Percentiles rank a stretch among this genome's conserved stretches.
Conservation (phyloP, 2,113 vertebrate species). For the Etia nguti region DNA sequence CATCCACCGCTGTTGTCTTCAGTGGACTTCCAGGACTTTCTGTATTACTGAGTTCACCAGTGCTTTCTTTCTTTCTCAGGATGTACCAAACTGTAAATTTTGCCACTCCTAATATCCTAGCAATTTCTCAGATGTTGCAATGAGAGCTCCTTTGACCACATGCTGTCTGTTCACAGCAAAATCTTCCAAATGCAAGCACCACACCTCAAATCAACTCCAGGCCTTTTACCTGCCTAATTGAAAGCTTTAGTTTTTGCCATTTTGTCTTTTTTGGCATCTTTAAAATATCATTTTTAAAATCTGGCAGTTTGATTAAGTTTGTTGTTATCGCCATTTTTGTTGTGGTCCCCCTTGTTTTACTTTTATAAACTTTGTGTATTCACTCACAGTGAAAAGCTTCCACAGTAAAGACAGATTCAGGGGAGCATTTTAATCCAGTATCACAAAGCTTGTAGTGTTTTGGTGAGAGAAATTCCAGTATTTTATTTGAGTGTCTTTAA, state of each 20-base stretch:
- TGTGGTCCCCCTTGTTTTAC: rapidly evolving
- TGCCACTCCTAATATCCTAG: background rate
- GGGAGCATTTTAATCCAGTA: background rate
- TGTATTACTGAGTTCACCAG: background rate
- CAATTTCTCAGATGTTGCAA: background rate
- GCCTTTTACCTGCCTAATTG: background rate
- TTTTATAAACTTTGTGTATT: background rate
- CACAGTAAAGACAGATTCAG: background rate
- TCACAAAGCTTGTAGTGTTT: background rate
- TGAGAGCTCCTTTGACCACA: rapidly evolving
- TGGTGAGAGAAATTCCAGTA: background rate
- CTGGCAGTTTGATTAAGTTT: background rate
- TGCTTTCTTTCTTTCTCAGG: background rate
- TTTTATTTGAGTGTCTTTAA: background rate
- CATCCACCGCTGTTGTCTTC: background rate
- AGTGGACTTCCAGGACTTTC: background rate
- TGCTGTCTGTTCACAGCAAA: background rate
- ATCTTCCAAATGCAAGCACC: background rate
- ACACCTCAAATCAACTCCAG: background rate
- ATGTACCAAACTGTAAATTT: background rate
- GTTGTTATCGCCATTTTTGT: background rate
- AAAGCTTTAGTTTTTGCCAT: background rate
- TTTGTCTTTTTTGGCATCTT: background rate
- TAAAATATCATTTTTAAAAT: background rate
- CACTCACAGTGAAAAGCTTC: background rate